Conservation (phyloP, 2,888 invertebrate species). For the Sisyra terminalis region DNA sequence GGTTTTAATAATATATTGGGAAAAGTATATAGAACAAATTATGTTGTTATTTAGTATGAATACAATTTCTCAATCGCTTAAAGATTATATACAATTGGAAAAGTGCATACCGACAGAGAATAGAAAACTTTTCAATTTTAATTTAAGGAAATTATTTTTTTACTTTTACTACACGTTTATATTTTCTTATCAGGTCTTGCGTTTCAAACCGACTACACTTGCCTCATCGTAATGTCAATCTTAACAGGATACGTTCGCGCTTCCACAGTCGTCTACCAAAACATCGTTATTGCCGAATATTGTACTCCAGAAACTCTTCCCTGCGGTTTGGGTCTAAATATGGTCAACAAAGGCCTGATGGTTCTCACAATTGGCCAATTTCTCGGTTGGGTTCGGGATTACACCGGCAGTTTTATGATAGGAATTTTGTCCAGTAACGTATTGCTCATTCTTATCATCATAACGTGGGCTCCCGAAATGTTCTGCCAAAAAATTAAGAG, state of each 20-base stretch:
- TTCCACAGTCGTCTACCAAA: slow-evolving; percentile 54
- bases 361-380: slow-evolving; percentile 47
- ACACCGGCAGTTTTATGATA: slow-evolving; percentile 39
- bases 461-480: slow-evolving; percentile 43
- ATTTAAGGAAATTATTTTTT: no score
- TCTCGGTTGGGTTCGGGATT: slow-evolving; percentile 44
- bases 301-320: slow-evolving; percentile 38
- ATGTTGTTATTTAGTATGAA: no score
- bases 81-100: no score
- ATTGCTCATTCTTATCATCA: slow-evolving; percentile 33
- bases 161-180: slow-evolving; percentile 7
- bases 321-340: slow-evolving; percentile 53
- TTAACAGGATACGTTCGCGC: slow-evolving; percentile 56
- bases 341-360: slow-evolving; percentile 52
- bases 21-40: no score
- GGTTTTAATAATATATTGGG: no score
- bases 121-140: no score
- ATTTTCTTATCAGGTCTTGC: slow-evolving; percentile 35
- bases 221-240: slow-evolving; percentile 35
- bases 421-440: slow-evolving; percentile 46
- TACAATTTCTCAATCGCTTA: no score
- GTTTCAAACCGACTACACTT: slow-evolving; percentile 34
- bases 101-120: no score
- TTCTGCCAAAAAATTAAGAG: no score
- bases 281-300: slow-evolving; percentile 49